A percentile compares a stretch with the other conserved stretches of the same genome.
phyloP scores from a whole-genome alignment of 2,797 vertebrate genomes.

The Chrysocyon brachyurus region DNA sequence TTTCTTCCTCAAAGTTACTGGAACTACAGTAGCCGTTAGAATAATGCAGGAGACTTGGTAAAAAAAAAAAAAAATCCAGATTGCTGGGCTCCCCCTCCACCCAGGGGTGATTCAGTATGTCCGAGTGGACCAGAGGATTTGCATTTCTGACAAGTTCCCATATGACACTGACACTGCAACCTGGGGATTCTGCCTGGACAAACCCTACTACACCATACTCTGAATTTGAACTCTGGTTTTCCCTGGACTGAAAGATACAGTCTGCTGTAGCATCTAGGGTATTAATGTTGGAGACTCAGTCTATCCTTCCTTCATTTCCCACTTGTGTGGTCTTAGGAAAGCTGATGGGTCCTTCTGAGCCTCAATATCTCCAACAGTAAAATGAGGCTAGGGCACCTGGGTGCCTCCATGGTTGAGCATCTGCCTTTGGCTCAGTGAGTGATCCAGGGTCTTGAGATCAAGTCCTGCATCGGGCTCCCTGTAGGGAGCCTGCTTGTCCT shows the following conservation, averaged over 20 bases:
- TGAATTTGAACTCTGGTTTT: not conserved
- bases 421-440: too few relatives aligned
- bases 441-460: too few relatives aligned
- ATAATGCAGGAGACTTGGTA: not conserved
- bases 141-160: not conserved
- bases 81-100: not conserved
- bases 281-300: not conserved
- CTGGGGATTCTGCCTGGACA: not conserved
- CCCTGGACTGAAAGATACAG: not conserved
- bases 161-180: not conserved
- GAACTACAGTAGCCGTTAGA: not conserved
- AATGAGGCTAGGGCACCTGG: not conserved
- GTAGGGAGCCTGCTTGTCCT: too few relatives aligned
- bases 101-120: not conserved
- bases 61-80: not conserved
- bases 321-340: not conserved
- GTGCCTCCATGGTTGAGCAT: too few relatives aligned
- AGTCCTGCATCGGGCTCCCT: too few relatives aligned
- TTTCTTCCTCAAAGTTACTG: not conserved
- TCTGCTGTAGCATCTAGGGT: rapidly evolving
- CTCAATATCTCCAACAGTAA: not conserved
- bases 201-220: rapidly evolving
- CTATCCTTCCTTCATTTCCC: not conserved
- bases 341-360: not conserved
- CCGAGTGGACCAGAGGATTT: not conserved